Conservation (phyloP, 1,140 invertebrate genomes). For the Heliothis subflexa region DNA sequence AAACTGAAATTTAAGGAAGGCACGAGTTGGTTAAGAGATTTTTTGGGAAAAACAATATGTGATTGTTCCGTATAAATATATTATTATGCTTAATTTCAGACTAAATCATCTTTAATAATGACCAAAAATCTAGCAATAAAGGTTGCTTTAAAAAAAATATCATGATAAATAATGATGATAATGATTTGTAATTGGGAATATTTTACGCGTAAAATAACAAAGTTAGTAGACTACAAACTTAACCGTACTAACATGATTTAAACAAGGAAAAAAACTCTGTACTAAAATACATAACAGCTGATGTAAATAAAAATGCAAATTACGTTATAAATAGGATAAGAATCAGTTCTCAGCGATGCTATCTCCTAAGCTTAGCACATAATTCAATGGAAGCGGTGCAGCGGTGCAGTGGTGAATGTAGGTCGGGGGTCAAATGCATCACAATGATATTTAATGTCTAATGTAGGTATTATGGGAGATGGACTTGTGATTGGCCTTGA, state of each 20-base stretch:
- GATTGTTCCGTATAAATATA: too few species aligned
- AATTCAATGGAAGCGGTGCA: slow-evolving; percentile 15
- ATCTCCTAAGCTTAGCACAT: slow-evolving; percentile 3
- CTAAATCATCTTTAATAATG: too few species aligned
- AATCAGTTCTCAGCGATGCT: background rate
- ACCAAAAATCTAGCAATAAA: too few species aligned
- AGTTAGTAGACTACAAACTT: background rate
- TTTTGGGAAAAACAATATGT: too few species aligned
- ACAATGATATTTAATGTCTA: background rate
- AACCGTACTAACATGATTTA: too few species aligned
- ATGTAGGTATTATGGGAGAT: background rate
- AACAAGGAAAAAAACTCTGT: too few species aligned
- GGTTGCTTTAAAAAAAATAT: too few species aligned
- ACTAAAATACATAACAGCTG: too few species aligned
- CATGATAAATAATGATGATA: too few species aligned
- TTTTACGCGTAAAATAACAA: background rate
- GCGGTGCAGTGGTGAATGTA: background rate
- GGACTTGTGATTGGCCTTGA: background rate
- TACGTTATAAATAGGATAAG: background rate
- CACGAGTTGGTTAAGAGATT: background rate
- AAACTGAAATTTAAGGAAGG: background rate
- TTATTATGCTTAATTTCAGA: too few species aligned
- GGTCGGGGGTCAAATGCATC: slow-evolving; percentile 5
- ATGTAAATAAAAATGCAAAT: too few species aligned
- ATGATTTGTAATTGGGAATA: too few species aligned